These are phyloP conservation scores for Drosophila neocordata DNA, from an alignment of 1,140 invertebrate species.

Conservation along the genomic window DNA sequence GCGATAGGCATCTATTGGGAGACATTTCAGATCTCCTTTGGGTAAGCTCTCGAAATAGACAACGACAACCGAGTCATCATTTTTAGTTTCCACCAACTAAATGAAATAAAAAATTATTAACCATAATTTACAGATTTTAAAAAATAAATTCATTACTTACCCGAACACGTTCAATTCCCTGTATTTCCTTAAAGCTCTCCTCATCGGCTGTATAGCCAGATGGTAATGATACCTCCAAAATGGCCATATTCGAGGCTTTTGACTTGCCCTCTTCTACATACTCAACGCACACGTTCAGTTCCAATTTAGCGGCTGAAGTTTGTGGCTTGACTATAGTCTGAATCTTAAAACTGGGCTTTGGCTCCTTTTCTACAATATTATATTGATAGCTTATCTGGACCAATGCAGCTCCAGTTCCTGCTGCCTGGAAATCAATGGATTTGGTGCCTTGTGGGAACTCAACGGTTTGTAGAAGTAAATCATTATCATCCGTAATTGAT, in stretches of 20 bases:
- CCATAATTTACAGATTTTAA: background rate
- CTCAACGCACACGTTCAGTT: conserved; percentile 88
- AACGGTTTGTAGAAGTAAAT: conserved; percentile 66
- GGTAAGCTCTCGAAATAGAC: conserved; percentile 93
- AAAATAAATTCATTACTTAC: conserved; percentile 43
- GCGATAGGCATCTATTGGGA: conserved; percentile 91
- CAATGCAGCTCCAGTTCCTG: conserved; percentile 90
- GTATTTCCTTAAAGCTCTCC: conserved; percentile 61
- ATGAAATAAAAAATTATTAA: background rate
- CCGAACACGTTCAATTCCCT: conserved; percentile 60
- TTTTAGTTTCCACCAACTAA: conserved; percentile 89
- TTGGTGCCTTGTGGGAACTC: conserved; percentile 73
- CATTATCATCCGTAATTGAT: conserved; percentile 61
- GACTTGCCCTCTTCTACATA: conserved; percentile 65
- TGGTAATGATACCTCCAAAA: conserved; percentile 93
- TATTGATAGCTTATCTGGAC: conserved; percentile 91
- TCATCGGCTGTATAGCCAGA: conserved; percentile 88
- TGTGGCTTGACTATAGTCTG: conserved; percentile 89
- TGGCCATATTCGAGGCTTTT: conserved; percentile 91
- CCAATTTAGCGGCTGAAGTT: conserved; percentile 88
- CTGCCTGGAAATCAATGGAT: conserved; percentile 85
- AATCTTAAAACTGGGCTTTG: conserved; percentile 91
- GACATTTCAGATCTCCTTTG: conserved; percentile 87
- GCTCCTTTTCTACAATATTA: conserved; percentile 91
- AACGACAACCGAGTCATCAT: conserved; percentile 89